Percentiles rank a stretch among this genome's conserved stretches.
Conservation (phyloP, 1,140 invertebrate species). For the Drosophila oshimai region DNA sequence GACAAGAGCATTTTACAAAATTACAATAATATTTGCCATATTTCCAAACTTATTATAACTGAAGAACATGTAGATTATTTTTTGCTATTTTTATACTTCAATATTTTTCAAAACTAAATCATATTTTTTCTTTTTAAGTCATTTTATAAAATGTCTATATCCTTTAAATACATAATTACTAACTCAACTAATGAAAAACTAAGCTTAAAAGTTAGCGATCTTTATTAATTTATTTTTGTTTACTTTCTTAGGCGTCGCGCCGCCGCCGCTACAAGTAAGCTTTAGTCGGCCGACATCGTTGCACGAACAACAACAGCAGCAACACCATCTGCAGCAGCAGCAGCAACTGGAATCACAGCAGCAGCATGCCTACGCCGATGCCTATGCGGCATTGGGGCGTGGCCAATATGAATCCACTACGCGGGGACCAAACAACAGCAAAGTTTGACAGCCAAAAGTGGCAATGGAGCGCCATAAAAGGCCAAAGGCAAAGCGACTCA, state of each 20-base stretch:
- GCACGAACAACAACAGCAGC: slow-evolving; percentile 84
- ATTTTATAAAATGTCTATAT: not conserved
- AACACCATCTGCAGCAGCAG: slow-evolving; percentile 82
- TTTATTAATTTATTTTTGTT: slow-evolving; percentile 2
- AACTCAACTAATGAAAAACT: slow-evolving; percentile 2
- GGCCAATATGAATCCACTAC: slow-evolving; percentile 83
- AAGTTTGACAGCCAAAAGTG: slow-evolving; percentile 84
- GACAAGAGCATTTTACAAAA: not conserved
- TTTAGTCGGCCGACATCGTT: slow-evolving; percentile 83
- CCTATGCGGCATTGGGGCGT: slow-evolving; percentile 86
- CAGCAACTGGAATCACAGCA: slow-evolving; percentile 64
- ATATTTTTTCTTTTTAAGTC: too few relatives aligned
- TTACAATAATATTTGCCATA: too few relatives aligned
- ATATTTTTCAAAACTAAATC: not conserved
- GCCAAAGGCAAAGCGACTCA: slow-evolving; percentile 61
- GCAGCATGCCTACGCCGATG: slow-evolving; percentile 83
- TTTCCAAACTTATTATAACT: too few relatives aligned
- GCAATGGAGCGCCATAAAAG: slow-evolving; percentile 54
- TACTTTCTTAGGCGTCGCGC: slow-evolving; percentile 84
- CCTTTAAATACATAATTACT: not conserved
- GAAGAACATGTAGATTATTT: too few relatives aligned
- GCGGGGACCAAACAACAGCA: slow-evolving; percentile 83
- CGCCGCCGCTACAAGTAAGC: slow-evolving; percentile 85
- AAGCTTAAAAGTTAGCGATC: not conserved
- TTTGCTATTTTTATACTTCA: too few relatives aligned